These are phyloP conservation scores for Ericerus pela DNA, from an alignment of 1,140 invertebrate genomes.

Conservation along the genomic window DNA sequence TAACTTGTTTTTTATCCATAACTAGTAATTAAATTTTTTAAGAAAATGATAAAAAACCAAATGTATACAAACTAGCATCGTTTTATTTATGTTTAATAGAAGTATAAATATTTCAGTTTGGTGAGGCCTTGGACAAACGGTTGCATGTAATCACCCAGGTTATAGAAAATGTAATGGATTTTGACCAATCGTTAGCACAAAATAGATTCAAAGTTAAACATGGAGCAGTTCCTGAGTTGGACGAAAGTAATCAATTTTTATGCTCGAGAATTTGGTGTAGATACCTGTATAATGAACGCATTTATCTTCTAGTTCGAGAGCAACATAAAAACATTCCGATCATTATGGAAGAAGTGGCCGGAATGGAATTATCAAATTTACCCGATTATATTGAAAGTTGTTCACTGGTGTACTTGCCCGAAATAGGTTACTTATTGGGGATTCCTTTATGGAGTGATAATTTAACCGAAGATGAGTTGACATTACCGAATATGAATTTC, in stretches of 20 bases:
- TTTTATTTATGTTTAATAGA: too few relatives aligned
- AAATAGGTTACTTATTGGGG: constrained; percentile 61
- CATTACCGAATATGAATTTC: constrained; percentile 49
- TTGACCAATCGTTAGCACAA: constrained; percentile 32
- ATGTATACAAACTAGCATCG: too few relatives aligned
- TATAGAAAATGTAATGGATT: constrained; percentile 34
- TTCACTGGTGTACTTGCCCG: constrained; percentile 59
- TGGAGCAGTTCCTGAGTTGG: constrained; percentile 9
- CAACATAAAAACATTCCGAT: constrained; percentile 11
- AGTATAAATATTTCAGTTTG: constrained; percentile 29
- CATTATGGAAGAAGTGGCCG: constrained; percentile 15
- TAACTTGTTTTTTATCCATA: too few relatives aligned
- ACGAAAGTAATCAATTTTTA: constrained; percentile 10
- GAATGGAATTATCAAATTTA: constrained; percentile 45
- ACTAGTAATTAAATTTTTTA: too few relatives aligned
- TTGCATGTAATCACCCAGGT: constrained; percentile 28
- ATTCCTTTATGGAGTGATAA: constrained; percentile 44
- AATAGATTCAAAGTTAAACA: constrained; percentile 9
- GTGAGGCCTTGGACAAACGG: constrained; percentile 29
- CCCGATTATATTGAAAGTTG: constrained; percentile 49
- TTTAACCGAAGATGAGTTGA: constrained; percentile 34
- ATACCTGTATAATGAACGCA: neutral
- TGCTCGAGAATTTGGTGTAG: neutral
- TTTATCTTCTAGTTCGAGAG: constrained; percentile 16
- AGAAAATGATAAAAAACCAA: too few relatives aligned